Base-by-base conservation (phyloP, 2,113 vertebrate genomes). In the Chaetura pelagica region DNA sequence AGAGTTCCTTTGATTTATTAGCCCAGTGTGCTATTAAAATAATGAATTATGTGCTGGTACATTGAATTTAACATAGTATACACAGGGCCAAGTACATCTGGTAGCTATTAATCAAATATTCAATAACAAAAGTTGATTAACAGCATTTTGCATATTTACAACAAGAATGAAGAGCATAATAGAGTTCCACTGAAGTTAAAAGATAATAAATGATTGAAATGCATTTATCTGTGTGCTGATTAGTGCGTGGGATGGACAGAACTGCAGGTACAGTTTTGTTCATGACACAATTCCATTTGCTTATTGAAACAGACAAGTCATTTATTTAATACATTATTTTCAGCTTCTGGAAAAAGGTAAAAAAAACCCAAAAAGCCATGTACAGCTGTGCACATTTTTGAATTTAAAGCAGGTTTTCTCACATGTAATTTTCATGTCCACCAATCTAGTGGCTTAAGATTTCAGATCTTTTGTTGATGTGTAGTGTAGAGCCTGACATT, bases 81-180 rank as follows among this genome's bases (percentile, higher is more conserved):
- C 68, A 49, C 86, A 94, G 63, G 95, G 72, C 72, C 76, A 88
- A 92, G 69, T 77, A 68, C 95, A 97, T 97, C 90, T 97, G 96
- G 87, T 93, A 86, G 95, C 95, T 74, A 94, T 96, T 97, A 93
- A 96, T 96, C 96, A 96, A 97, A 97, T 92, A 94, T 92, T 92
- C 94, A 72, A 92, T 92, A 96, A 97, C 94, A 96, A 97, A 96
- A 79, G 88, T 94, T 97, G 97, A 97, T 98, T 95, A 97, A 95
- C 84, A 34, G 72, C 66, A 40, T 87, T 97, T 97, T 96, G 85
- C 89, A 92, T 95, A 97, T 95, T 97, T 97, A 97, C 96, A 93
- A 80, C 92, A 52, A 84, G 93, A 94, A 84, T 77, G 72, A 93
- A 97, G 96, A 95, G 79, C 87, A 95, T 84, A 96, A 95, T 95